Conservation (phyloP, 2,113 vertebrate genomes). For the Sorex araneus region DNA sequence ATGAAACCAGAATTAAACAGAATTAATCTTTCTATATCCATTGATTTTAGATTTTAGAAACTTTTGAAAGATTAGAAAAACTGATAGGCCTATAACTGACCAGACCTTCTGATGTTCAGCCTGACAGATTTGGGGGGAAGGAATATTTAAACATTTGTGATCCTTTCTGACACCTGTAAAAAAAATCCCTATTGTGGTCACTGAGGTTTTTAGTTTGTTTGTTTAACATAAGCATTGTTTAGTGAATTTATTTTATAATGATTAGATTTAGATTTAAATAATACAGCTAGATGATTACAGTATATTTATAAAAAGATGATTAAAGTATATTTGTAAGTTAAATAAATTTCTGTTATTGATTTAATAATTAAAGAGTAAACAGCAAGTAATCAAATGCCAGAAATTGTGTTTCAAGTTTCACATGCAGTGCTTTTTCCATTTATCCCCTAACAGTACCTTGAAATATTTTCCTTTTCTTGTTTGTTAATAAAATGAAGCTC, state of each 20-base stretch:
- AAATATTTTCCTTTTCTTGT: neutral
- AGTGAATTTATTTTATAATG: slow-evolving; percentile 23
- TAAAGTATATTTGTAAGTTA: neutral
- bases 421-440: neutral
- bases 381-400: neutral
- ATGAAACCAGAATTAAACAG: neutral
- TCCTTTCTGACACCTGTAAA: neutral
- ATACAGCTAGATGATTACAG: neutral
- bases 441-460: neutral
- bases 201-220: neutral
- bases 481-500: slow-evolving; percentile 40
- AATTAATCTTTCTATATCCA: neutral
- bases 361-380: slow-evolving; percentile 42
- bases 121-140: neutral
- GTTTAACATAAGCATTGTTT: neutral
- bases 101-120: neutral
- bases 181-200: neutral
- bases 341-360: neutral
- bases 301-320: neutral
- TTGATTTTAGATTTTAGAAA: slow-evolving; percentile 19
- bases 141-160: slow-evolving; percentile 13
- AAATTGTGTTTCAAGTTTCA: neutral
- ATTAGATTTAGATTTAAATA: neutral
- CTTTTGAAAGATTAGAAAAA: neutral
- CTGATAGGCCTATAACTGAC: neutral